Percentiles rank a stretch among this genome's conserved stretches.
These are phyloP conservation scores for Scartelaos histophorus DNA, from an alignment of 2,113 vertebrate species.

Conservation along the genomic window DNA sequence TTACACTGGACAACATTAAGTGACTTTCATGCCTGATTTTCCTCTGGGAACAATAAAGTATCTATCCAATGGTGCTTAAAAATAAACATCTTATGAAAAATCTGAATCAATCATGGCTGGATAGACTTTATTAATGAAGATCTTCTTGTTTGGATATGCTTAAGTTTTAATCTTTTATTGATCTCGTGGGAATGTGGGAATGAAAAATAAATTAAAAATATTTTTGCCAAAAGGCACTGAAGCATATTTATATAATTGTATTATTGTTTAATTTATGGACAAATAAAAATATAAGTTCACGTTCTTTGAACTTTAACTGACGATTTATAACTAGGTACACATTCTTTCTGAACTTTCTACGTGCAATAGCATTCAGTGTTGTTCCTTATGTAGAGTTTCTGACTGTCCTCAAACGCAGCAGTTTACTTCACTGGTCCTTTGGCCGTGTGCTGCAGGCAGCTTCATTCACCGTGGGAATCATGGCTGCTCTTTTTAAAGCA, in stretches of 20 bases:
- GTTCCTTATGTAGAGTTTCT: background rate
- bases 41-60: background rate
- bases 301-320: background rate
- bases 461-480: slow-evolving; percentile 23
- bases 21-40: slow-evolving; percentile 65
- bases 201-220: background rate
- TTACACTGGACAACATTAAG: slow-evolving; percentile 59
- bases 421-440: slow-evolving; percentile 3
- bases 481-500: slow-evolving; percentile 74
- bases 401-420: slow-evolving; percentile 3
- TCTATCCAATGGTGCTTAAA: slow-evolving; percentile 70
- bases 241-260: slow-evolving; percentile 7
- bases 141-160: background rate
- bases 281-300: slow-evolving; percentile 9
- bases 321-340: background rate
- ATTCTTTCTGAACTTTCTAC: background rate
- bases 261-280: background rate
- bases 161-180: background rate
- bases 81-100: slow-evolving; percentile 78
- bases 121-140: slow-evolving; percentile 33
- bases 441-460: too few species aligned
- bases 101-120: slow-evolving; percentile 36
- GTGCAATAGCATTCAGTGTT: background rate
- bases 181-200: background rate
- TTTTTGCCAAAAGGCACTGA: background rate